Conservation (phyloP, 2,888 invertebrate genomes). For the Chrysolina americana region DNA sequence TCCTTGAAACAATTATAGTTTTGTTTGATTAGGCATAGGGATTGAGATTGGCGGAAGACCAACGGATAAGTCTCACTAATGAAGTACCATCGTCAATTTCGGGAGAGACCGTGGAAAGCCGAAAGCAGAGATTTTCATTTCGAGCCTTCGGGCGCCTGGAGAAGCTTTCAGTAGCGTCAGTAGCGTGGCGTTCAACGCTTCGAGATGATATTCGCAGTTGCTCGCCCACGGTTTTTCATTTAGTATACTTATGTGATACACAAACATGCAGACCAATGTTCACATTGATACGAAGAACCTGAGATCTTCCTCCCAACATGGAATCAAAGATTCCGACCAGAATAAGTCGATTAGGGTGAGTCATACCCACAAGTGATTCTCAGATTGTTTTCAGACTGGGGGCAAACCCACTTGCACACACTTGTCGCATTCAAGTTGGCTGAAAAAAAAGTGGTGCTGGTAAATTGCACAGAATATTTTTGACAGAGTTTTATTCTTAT, state of each 20-base stretch:
- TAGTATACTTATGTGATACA: constrained; percentile 7
- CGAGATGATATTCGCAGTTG: constrained; percentile 2
- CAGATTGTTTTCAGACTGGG: not conserved
- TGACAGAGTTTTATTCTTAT: no score
- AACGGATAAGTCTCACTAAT: constrained; percentile 41
- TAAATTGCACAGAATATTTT: no score
- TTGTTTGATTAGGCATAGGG: no score
- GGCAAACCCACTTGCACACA: constrained; percentile 4
- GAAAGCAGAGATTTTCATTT: constrained; percentile 54
- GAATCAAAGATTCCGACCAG: constrained; percentile 68
- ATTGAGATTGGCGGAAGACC: constrained; percentile 2
- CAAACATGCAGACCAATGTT: constrained; percentile 81
- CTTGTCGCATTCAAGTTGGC: not conserved
- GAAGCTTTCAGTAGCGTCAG: constrained; percentile 46
- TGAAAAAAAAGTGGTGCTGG: not conserved
- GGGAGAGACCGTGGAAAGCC: constrained; percentile 55
- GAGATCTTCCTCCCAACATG: constrained; percentile 76
- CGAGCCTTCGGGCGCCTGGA: constrained; percentile 38
- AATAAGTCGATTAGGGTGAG: constrained; percentile 19
- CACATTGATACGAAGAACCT: constrained; percentile 81
- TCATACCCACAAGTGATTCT: constrained; percentile 19
- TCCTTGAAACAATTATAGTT: not conserved
- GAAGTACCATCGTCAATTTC: constrained; percentile 55
- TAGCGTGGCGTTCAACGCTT: constrained; percentile 34
- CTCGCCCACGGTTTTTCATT: not conserved